Conservation (phyloP, 2,797 vertebrate genomes). For the Borostomias antarcticus region DNA sequence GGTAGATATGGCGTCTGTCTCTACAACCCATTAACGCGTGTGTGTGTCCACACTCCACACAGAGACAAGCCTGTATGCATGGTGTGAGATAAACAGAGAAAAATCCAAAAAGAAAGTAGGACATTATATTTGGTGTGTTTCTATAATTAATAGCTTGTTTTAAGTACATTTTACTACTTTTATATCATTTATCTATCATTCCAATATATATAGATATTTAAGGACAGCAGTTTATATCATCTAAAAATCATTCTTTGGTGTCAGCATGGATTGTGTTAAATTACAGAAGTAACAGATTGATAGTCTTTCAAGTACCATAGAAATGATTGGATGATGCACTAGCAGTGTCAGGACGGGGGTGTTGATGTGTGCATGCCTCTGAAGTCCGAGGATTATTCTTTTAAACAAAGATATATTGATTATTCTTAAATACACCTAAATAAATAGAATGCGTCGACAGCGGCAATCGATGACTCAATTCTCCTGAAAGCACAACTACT, state of each 20-base stretch:
- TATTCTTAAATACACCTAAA: slow-evolving; percentile 31
- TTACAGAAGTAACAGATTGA: slow-evolving; percentile 20
- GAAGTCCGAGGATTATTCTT: slow-evolving; percentile 30
- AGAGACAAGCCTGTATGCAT: not conserved
- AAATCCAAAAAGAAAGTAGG: not conserved
- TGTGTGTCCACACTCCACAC: not conserved
- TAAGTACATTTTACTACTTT: slow-evolving; percentile 9
- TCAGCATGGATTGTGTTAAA: slow-evolving; percentile 44
- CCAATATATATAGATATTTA: too few species aligned
- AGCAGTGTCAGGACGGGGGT: slow-evolving; percentile 7
- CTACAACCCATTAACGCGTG: slow-evolving; percentile 39
- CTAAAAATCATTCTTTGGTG: slow-evolving; percentile 64
- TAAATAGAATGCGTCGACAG: slow-evolving; percentile 42
- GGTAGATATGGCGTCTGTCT: slow-evolving; percentile 62
- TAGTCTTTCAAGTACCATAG: slow-evolving; percentile 64
- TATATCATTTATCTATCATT: slow-evolving; percentile 3
- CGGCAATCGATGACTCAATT: slow-evolving; percentile 16
- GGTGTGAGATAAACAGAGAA: not conserved
- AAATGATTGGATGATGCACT: slow-evolving; percentile 21
- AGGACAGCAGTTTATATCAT: too few species aligned
- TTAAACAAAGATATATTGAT: slow-evolving; percentile 52
- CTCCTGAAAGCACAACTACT: slow-evolving; percentile 3
- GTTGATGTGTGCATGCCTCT: slow-evolving; percentile 17
- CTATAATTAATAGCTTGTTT: slow-evolving; percentile 13
- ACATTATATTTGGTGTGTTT: slow-evolving; percentile 29